Percentiles rank a stretch among this genome's conserved stretches.
phyloP scores from a whole-genome alignment of 2,888 invertebrate genomes.

The Drosophila seclusa region DNA sequence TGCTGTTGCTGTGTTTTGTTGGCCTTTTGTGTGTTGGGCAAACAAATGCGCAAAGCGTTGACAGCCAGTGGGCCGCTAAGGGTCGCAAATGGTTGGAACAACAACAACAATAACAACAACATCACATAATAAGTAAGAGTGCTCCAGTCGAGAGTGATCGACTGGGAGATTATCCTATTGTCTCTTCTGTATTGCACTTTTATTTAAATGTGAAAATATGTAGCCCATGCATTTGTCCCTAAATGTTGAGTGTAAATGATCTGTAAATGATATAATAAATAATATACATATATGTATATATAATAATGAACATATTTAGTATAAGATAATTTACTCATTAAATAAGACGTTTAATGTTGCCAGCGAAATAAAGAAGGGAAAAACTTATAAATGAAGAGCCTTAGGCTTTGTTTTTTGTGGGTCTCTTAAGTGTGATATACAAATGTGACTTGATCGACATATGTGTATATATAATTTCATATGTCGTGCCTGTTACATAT shows the following conservation, averaged over 20 bases:
- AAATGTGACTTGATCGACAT: not conserved
- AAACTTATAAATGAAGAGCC: not conserved
- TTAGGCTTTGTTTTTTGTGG: not conserved
- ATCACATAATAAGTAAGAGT: not conserved
- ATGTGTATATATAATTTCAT: not conserved
- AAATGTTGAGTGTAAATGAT: not conserved
- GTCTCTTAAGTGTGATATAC: not conserved
- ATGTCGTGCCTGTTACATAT: not conserved
- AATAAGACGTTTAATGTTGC: not conserved
- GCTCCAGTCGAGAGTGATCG: not conserved
- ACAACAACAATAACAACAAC: conserved; percentile 2
- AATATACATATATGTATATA: not conserved
- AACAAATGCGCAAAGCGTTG: conserved; percentile 76
- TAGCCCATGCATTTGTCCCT: not conserved
- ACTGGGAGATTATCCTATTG: conserved; percentile 1
- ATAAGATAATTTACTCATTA: not conserved
- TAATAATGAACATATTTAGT: not conserved
- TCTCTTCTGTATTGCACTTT: not conserved
- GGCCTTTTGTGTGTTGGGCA: conserved; percentile 74
- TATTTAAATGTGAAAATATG: not conserved
- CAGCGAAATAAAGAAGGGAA: not conserved
- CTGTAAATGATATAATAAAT: not conserved
- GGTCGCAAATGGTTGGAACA: conserved; percentile 19
- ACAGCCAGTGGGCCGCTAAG: conserved; percentile 53
- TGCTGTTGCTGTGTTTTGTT: conserved; percentile 38